phyloP scores from a whole-genome alignment of 1,140 invertebrate genomes.

The Bombus sylvicola region DNA sequence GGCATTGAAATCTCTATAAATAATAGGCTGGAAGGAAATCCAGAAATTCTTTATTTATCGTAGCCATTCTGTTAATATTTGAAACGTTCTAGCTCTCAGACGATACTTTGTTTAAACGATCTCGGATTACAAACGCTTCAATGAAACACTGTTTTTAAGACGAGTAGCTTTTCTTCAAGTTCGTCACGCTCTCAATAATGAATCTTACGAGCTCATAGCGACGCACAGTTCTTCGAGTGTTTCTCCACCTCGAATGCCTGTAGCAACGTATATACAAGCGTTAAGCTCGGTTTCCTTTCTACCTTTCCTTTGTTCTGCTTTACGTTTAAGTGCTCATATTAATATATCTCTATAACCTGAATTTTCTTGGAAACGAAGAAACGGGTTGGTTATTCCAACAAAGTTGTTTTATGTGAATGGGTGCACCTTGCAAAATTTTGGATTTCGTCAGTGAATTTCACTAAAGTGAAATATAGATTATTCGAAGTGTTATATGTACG shows the following conservation, averaged over 20 bases:
- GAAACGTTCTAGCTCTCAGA: not conserved
- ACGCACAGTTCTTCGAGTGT: not conserved
- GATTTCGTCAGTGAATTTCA: not conserved
- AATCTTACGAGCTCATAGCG: not conserved
- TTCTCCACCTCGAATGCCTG: constrained; percentile 15
- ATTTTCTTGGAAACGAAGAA: not conserved
- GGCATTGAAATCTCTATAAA: not conserved
- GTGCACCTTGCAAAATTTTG: not conserved
- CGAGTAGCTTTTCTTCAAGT: not conserved
- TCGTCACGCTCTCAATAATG: not conserved
- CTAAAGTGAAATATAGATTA: not conserved
- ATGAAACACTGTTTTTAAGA: not conserved
- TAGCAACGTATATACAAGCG: not conserved
- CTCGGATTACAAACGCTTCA: not conserved
- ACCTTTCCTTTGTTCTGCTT: not conserved
- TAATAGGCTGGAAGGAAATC: not conserved
- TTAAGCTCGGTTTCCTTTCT: not conserved
- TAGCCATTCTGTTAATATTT: not conserved
- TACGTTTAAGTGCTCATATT: not conserved
- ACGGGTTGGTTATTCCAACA: not conserved
- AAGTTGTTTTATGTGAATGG: not conserved
- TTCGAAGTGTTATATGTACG: not conserved
- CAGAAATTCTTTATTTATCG: not conserved
- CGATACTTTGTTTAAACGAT: not conserved
- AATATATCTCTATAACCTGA: not conserved